Evolutionary conservation across 2,113 vertebrate genomes (phyloP).

Genomic region (Mesitornis unicolor): DNA sequence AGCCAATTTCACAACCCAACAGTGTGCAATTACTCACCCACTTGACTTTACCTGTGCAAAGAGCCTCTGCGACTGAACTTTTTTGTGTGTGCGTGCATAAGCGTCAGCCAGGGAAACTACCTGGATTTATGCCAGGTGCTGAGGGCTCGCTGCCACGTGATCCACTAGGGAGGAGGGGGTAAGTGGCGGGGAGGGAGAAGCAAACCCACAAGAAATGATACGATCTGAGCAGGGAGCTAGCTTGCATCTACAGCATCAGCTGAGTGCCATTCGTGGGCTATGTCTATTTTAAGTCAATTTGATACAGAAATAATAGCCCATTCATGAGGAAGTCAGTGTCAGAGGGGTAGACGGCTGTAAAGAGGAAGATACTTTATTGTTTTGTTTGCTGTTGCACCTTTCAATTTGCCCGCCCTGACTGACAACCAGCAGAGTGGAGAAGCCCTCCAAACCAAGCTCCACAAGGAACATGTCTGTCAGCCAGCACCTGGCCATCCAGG

Average conservation of each 20-base stretch:
- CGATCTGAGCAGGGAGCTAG: background rate
- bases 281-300: background rate
- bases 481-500: background rate
- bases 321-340: background rate
- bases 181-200: background rate
- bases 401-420: background rate
- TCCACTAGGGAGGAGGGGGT: background rate
- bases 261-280: background rate
- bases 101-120: background rate
- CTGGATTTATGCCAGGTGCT: constrained; percentile 10
- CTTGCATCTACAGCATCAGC: background rate
- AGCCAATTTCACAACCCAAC: background rate
- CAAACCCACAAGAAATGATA: background rate
- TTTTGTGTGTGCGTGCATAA: background rate
- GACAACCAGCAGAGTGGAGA: background rate
- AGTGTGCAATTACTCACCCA: background rate
- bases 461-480: background rate
- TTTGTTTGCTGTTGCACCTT: background rate
- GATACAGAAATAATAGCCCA: background rate
- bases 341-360: background rate
- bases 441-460: background rate
- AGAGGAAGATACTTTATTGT: background rate
- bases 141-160: background rate
- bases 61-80: background rate
- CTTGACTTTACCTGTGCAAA: background rate